These are phyloP conservation scores for Tetragnatha montana DNA, from an alignment of 2,888 invertebrate genomes.

Conservation along the genomic window DNA sequence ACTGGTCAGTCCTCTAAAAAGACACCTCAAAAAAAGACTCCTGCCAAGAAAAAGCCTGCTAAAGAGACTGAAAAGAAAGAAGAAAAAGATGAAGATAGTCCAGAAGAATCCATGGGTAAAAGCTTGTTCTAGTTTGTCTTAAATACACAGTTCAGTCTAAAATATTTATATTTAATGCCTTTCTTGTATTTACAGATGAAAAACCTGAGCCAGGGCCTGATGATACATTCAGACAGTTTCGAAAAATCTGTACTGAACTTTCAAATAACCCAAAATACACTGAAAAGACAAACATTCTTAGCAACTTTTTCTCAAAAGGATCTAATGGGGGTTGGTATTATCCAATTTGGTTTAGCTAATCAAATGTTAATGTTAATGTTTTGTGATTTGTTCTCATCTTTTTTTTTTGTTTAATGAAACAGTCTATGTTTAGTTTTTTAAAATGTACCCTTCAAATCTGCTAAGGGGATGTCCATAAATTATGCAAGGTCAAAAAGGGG, in stretches of 20 bases:
- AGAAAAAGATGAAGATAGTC: not conserved
- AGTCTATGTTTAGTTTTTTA: no score
- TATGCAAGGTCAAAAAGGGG: no score
- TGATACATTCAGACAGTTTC: constrained; percentile 86
- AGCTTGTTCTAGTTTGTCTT: no score
- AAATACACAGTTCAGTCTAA: no score
- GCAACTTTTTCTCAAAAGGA: constrained; percentile 81
- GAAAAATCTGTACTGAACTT: constrained; percentile 85
- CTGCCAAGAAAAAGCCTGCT: not conserved
- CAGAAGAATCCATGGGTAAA: not conserved
- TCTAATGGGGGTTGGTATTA: constrained; percentile 75
- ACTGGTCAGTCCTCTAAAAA: constrained; percentile 42
- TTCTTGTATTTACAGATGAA: constrained; percentile 18
- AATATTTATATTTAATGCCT: not conserved
- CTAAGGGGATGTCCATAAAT: no score
- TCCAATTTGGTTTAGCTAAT: no score
- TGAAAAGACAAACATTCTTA: constrained; percentile 86
- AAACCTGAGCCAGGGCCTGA: constrained; percentile 78
- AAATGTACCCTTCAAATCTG: no score
- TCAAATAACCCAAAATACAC: constrained; percentile 86
- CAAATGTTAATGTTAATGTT: no score
- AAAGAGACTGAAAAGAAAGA: constrained; percentile 80
- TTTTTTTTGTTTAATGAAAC: no score
- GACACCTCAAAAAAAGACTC: constrained; percentile 39
- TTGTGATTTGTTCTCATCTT: no score